Percentiles rank a stretch among this genome's conserved stretches.
These are phyloP conservation scores for Drosophila dives DNA, from an alignment of 2,888 invertebrate species.

Conservation along the genomic window DNA sequence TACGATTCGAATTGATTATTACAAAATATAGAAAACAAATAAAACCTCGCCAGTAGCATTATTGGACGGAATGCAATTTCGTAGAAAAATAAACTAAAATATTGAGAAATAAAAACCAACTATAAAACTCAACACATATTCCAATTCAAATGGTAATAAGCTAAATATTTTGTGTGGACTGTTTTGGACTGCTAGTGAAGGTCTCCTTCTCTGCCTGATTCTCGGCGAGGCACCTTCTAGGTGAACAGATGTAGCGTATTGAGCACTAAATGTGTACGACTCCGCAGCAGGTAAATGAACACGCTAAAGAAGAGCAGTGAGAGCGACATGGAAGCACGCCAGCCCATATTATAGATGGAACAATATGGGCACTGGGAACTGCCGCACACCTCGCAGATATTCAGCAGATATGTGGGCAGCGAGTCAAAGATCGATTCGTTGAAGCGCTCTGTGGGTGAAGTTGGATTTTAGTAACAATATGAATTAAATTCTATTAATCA, in stretches of 20 bases:
- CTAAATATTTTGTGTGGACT: conserved; percentile 36
- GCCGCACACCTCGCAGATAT: conserved; percentile 97
- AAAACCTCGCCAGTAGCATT: conserved; percentile 46
- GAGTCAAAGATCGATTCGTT: conserved; percentile 96
- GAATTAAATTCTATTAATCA: not conserved
- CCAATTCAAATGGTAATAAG: conserved; percentile 43
- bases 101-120: conserved; percentile 40
- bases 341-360: conserved; percentile 90
- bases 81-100: conserved; percentile 31
- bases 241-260: conserved; percentile 73
- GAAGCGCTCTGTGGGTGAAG: conserved; percentile 89
- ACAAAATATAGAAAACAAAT: conserved; percentile 32
- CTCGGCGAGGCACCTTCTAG: conserved; percentile 39
- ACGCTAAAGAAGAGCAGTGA: conserved; percentile 81
- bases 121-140: conserved; percentile 49
- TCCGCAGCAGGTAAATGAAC: conserved; percentile 81
- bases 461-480: not conserved
- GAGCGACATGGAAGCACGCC: conserved; percentile 81
- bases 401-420: conserved; percentile 92
- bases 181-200: conserved; percentile 44
- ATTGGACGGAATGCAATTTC: conserved; percentile 80
- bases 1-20: conserved; percentile 10
- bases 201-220: not conserved
- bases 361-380: conserved; percentile 97
- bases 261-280: conserved; percentile 76